Conservation (phyloP, 2,797 vertebrate genomes). For the Phoeniculus purpureus region DNA sequence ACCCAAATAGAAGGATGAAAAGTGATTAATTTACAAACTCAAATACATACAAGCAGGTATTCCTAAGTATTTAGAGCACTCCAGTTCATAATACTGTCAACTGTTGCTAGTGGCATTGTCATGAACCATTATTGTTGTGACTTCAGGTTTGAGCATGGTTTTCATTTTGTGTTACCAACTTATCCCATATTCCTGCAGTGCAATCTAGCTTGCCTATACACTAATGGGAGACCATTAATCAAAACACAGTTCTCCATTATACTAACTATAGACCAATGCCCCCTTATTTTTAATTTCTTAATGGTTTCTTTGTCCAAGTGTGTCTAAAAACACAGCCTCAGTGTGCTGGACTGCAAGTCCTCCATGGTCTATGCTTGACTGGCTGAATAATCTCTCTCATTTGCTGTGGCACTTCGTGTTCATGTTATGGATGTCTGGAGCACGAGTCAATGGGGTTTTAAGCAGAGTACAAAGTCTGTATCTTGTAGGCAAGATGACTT, state of each 20-base stretch:
- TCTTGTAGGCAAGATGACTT: not conserved
- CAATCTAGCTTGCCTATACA: constrained; percentile 5
- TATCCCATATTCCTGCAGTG: not conserved
- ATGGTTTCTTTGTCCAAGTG: constrained; percentile 10
- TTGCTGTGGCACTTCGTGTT: constrained; percentile 10
- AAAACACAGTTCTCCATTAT: constrained; percentile 13
- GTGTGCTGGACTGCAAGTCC: not conserved
- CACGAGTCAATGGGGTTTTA: not conserved
- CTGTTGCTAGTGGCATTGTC: not conserved
- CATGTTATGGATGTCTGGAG: not conserved
- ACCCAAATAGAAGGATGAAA: not conserved
- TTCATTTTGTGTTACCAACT: not conserved
- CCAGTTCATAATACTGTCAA: not conserved
- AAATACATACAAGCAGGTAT: not conserved
- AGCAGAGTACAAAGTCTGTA: not conserved
- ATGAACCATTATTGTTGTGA: not conserved
- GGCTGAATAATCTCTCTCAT: constrained; percentile 33
- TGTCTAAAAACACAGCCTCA: not conserved
- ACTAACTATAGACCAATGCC: constrained; percentile 30
- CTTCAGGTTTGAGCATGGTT: not conserved
- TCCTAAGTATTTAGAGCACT: not conserved
- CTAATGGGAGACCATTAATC: constrained; percentile 55
- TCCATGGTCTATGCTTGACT: not conserved
- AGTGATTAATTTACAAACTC: not conserved
- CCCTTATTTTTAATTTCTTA: constrained; percentile 44